Conservation (phyloP, 2,888 invertebrate species). For the Pollenia labialis region DNA sequence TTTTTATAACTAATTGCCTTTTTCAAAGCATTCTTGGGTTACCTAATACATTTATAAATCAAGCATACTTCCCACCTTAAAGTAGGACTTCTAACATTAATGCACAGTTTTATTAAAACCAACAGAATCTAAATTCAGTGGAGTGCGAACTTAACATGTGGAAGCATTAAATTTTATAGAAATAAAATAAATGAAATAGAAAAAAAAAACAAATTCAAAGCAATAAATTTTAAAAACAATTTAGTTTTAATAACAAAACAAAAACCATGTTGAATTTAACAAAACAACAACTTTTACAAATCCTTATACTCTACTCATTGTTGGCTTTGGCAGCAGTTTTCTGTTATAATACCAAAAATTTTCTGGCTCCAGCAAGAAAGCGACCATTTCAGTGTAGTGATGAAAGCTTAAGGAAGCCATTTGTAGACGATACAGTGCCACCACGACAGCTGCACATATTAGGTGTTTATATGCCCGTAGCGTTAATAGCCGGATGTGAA, state of each 20-base stretch:
- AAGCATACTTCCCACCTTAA: background rate
- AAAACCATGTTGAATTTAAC: slow-evolving; percentile 50
- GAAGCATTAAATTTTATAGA: slow-evolving; percentile 17
- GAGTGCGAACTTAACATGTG: slow-evolving; percentile 13
- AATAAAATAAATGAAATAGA: background rate
- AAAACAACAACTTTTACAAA: slow-evolving; percentile 27
- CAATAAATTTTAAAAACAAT: background rate
- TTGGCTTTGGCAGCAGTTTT: slow-evolving; percentile 5
- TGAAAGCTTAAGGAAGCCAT: slow-evolving; percentile 76
- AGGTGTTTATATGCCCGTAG: slow-evolving; percentile 75
- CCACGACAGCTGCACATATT: slow-evolving; percentile 67
- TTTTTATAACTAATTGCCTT: background rate
- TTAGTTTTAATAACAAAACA: background rate
- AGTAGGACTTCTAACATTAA: background rate
- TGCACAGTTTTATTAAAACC: slow-evolving; percentile 8
- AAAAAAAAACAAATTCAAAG: background rate
- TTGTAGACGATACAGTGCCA: slow-evolving; percentile 74
- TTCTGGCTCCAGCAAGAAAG: slow-evolving; percentile 60
- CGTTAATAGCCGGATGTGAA: slow-evolving; percentile 72
- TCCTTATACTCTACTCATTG: slow-evolving; percentile 17
- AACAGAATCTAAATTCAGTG: slow-evolving; percentile 12
- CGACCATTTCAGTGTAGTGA: slow-evolving; percentile 78
- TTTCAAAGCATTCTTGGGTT: background rate
- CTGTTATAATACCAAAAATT: slow-evolving; percentile 24
- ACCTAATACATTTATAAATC: background rate